Evolutionary conservation across 2,113 vertebrate genomes (phyloP).

Genomic region (Candoia aspera): DNA sequence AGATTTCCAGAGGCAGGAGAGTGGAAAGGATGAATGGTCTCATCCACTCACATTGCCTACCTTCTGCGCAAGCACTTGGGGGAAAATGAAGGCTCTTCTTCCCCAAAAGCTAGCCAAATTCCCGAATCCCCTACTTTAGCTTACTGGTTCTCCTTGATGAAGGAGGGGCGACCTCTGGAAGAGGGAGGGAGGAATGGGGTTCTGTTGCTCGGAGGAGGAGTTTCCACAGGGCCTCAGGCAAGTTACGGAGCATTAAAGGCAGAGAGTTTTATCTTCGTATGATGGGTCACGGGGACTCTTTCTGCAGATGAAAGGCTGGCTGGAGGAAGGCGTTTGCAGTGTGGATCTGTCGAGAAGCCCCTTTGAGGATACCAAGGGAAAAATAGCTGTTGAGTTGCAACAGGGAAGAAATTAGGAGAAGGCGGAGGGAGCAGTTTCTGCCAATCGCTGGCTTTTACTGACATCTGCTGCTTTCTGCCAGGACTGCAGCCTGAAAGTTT

Average conservation of each 20-base stretch:
- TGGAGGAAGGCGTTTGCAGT: neutral
- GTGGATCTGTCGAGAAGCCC: neutral
- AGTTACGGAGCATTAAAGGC: neutral
- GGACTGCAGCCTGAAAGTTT: conserved; percentile 31
- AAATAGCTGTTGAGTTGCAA: neutral
- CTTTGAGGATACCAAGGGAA: neutral
- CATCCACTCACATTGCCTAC: neutral
- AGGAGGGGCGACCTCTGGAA: neutral
- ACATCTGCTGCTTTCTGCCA: conserved; percentile 46
- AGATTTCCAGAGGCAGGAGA: neutral
- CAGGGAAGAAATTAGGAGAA: neutral
- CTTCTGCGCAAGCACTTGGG: neutral
- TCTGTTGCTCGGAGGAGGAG: neutral
- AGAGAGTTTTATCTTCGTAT: neutral
- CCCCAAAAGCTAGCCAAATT: neutral
- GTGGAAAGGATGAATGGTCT: neutral
- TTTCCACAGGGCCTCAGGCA: neutral
- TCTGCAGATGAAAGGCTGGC: neutral
- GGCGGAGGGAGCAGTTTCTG: rapidly evolving
- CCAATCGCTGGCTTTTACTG: conserved; percentile 49
- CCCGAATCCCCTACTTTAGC: neutral
- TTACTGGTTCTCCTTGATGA: neutral
- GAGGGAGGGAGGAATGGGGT: neutral
- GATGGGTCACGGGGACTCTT: neutral
- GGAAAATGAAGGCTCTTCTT: neutral